Base-by-base conservation (phyloP, 2,888 invertebrate genomes). In the Xestoiulus laeticollis region DNA sequence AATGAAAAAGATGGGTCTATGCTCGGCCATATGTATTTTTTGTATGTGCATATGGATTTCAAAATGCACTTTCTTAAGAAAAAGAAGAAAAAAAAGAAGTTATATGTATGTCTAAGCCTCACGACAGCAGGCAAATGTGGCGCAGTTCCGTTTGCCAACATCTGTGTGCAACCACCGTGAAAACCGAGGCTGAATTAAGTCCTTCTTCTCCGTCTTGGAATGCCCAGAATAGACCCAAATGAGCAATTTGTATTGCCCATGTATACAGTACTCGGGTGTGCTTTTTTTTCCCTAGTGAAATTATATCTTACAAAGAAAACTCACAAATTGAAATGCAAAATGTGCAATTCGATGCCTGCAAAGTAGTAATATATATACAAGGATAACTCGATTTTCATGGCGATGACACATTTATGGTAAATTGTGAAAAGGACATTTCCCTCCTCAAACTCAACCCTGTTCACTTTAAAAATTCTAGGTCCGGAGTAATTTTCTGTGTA, bases 161-260 rank as follows among this genome's bases (percentile, higher is more conserved):
- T 84, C 84, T 84, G 84, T 14, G 84, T 32, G 5, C 84, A 84
- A 84, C 84, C 84, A 84, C 84, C 84, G 84, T 84, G 84, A 84
- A 84, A 59, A 38, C 30, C 84, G 38, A 84, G 32, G 32, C 84
- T 32, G 84, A 84, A 84, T 84, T 84, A 38, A 84, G 38, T 10
- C 84, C 38, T 84, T 38, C 84, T 33, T 84, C 38, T 84, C n/a
- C 22, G 16, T 59, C 22, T 59, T 59, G 59, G 59, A 59, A 59
- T 22, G 59, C 59, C 59, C 6, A 59, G 59, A 59, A 59, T 59
- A 59, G 59, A 59, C 59, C 59, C 59, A 59, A 59, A 59, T 59
- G 59, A 59, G 59, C 59, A 59, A 59, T 59, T 59, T 59, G 4
- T 22, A 16, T 59, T 22, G 22, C 22, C n/a, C 59, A 16, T 22